phyloP scores from a whole-genome alignment of 2,797 vertebrate species.

The Sparidentex hasta region DNA sequence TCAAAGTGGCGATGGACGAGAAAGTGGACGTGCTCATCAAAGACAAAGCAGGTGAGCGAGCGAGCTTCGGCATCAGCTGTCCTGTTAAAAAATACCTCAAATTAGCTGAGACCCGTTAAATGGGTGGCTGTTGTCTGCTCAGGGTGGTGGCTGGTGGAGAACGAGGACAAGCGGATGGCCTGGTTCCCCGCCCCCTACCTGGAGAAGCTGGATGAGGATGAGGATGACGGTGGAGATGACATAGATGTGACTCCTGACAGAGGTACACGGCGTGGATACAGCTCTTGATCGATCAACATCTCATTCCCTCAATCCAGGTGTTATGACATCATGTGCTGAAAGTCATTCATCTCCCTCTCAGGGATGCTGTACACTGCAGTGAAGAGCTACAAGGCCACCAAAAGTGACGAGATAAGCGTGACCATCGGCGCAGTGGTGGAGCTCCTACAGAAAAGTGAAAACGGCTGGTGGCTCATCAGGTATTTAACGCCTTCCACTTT shows the following conservation, averaged over 20 bases:
- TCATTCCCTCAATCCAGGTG: background rate
- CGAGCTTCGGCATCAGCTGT: background rate
- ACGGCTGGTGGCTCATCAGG: conserved; percentile 96
- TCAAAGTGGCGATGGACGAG: conserved; percentile 84
- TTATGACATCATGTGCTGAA: background rate
- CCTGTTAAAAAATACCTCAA: background rate
- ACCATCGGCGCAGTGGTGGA: conserved; percentile 82
- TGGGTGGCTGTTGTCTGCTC: conserved; percentile 20
- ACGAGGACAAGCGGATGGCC: conserved; percentile 86
- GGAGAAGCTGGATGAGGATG: conserved; percentile 71
- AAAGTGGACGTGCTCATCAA: conserved; percentile 90
- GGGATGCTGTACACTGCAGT: conserved; percentile 83
- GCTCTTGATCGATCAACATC: background rate
- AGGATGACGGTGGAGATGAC: conserved; percentile 49
- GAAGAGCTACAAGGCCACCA: conserved; percentile 83
- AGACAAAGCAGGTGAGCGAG: conserved; percentile 89
- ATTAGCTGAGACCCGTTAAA: background rate
- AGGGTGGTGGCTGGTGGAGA: conserved; percentile 98
- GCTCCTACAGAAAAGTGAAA: conserved; percentile 86
- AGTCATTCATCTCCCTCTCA: conserved; percentile 44
- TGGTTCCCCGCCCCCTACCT: conserved; percentile 97
- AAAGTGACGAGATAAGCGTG: conserved; percentile 88
- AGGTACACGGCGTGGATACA: conserved; percentile 44
- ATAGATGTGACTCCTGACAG: conserved; percentile 31
- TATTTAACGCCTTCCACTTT: conserved; percentile 56